Base-by-base conservation (phyloP, 2,113 vertebrate genomes). In the Trachemys scripta region DNA sequence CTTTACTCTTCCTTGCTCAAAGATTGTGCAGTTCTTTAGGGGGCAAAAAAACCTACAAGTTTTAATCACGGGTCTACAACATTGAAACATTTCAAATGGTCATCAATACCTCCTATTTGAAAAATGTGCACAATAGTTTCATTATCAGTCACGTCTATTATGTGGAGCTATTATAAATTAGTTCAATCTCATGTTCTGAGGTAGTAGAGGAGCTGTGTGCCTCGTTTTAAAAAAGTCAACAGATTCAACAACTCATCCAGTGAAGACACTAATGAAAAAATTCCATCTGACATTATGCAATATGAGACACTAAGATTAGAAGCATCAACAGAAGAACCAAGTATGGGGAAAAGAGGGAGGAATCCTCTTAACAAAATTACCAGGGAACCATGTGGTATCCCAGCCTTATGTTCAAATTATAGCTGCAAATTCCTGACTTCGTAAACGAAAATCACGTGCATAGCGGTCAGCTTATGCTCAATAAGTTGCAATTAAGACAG, bases 391-490 rank as follows among this genome's bases (percentile, higher is more conserved):
- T 29, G 53, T 59, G 22, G 42, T 31, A 75, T 49, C 62, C 38
- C 47, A 69, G 82, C 50, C 49, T 80, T 11, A 29, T n/a, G n/a
- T n/a, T 91, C 83, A 84, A 87, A 80, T 59, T 16, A 9, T 76
- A 94, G 10, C 78, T 69, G 53, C 50, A 91, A 92, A 90, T 82
- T 53, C 84, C 89, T 80, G 42, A 72, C 38, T 54, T 95, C 62
- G 78, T 88, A 49, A 45, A n/a, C 16, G 49, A 84, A 20, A 65
- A 35, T 35, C 20, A 27, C 8, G 19, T 35, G 57, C 35, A 50
- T 69, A 65, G 47, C 49, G 38, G 35, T n/a, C 65, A n/a, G 16
- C 20, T 69, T 69, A 69, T n/a, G 65, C 35, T 38, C 35, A 69
- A 19, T n/a, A n/a, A 69, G 17, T 12, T 69, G 31, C 65, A 69